Percentiles rank a stretch among this genome's conserved stretches.
Evolutionary conservation across 2,888 invertebrate species (phyloP).

Genomic region (Leptinotarsa juncta): DNA sequence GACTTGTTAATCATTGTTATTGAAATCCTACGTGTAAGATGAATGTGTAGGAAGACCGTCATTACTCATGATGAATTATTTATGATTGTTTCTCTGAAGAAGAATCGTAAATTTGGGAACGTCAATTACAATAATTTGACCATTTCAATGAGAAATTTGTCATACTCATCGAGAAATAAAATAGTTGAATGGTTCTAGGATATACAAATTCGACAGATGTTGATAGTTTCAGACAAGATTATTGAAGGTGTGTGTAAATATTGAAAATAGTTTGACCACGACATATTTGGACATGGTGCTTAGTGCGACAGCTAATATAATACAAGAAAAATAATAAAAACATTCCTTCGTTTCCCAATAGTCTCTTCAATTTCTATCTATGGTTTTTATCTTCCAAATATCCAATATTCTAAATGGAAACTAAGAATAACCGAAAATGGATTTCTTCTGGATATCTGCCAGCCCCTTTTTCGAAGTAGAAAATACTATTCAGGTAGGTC

Average conservation of each 20-base stretch:
- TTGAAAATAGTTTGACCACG: neutral
- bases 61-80: slow-evolving; percentile 36
- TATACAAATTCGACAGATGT: neutral
- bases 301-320: too few species aligned
- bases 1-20: slow-evolving; percentile 13
- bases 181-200: neutral
- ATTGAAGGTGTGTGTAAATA: neutral
- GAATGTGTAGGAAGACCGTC: slow-evolving; percentile 32
- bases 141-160: slow-evolving; percentile 9
- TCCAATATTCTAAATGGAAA: too few species aligned
- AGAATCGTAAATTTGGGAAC: slow-evolving; percentile 21
- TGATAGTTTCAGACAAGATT: neutral
- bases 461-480: too few species aligned
- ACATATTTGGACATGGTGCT: neutral
- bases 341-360: too few species aligned
- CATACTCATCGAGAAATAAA: neutral
- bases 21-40: slow-evolving; percentile 22
- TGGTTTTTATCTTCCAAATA: too few species aligned
- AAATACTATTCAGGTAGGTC: too few species aligned
- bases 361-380: too few species aligned
- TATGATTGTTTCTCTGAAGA: slow-evolving; percentile 33
- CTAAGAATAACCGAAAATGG: too few species aligned
- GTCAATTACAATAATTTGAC: slow-evolving; percentile 20
- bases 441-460: too few species aligned
- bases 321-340: too few species aligned